phyloP scores from a whole-genome alignment of 2,113 vertebrate species.

The Eretmochelys imbricata region DNA sequence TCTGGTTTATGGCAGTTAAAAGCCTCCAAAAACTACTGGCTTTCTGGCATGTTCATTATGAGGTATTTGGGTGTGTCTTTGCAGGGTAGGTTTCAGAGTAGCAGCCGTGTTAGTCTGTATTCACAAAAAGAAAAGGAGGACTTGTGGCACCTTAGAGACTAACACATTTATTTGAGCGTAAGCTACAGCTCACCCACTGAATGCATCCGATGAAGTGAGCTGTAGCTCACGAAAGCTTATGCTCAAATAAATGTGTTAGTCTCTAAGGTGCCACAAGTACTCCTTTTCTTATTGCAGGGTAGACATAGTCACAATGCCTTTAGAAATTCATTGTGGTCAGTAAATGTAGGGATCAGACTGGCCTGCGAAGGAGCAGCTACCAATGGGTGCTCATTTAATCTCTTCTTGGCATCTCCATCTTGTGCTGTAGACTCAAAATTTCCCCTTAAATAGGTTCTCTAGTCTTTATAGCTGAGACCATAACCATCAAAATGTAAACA shows the following conservation, averaged over 20 bases:
- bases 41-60: background rate
- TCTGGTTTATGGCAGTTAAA: background rate
- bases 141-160: too few species aligned
- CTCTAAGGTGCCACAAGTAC: too few species aligned
- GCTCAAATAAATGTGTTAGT: too few species aligned
- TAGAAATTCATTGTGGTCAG: background rate
- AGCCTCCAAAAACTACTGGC: background rate
- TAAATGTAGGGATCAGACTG: background rate
- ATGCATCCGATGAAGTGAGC: too few species aligned
- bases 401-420: background rate
- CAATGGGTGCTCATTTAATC: background rate
- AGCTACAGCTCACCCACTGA: too few species aligned
- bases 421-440: background rate
- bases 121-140: too few species aligned
- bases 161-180: too few species aligned
- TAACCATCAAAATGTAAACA: background rate
- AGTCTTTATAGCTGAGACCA: background rate
- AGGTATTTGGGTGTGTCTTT: background rate
- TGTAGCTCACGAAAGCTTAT: too few species aligned
- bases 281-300: background rate
- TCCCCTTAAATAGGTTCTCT: background rate
- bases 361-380: background rate
- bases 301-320: background rate
- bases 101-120: too few species aligned
- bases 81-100: background rate